phyloP scores from a whole-genome alignment of 1,140 invertebrate genomes.

The Caerostris darwini region DNA sequence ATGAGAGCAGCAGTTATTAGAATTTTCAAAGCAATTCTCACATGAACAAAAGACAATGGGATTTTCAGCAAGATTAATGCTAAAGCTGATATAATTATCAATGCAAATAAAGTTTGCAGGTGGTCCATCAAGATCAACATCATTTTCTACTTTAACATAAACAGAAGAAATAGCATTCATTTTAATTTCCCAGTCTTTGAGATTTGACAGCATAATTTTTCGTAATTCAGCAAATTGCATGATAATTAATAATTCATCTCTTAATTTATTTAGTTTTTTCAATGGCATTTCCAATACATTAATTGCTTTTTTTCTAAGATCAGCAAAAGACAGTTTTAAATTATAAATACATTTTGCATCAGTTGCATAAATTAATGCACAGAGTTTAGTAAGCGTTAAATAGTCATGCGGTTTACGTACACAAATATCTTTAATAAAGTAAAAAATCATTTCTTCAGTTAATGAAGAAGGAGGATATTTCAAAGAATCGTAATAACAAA shows the following conservation, averaged over 20 bases:
- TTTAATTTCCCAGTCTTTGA: constrained; percentile 87
- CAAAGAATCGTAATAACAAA: constrained; percentile 81
- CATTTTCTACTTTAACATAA: constrained; percentile 88
- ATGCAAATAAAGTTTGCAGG: constrained; percentile 92
- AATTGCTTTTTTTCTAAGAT: constrained; percentile 17
- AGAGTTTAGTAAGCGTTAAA: constrained; percentile 43
- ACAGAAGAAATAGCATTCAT: constrained; percentile 84
- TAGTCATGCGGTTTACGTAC: constrained; percentile 40
- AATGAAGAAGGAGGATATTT: neutral
- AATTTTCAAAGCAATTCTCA: constrained; percentile 82
- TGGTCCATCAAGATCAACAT: constrained; percentile 90
- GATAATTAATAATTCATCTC: neutral
- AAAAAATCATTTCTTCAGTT: constrained; percentile 11
- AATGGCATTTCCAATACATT: neutral
- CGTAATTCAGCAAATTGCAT: constrained; percentile 80
- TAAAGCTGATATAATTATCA: constrained; percentile 87
- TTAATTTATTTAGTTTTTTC: neutral
- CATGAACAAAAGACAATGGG: constrained; percentile 93
- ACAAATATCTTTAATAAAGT: constrained; percentile 35
- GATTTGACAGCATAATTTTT: constrained; percentile 84
- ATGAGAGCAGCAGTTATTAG: constrained; percentile 81
- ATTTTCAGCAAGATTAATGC: constrained; percentile 88
- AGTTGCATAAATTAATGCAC: constrained; percentile 12
- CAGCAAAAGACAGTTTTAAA: neutral
- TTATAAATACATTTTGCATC: neutral